Evolutionary conservation across 2,888 invertebrate genomes (phyloP), one percentile per base, ranked within the genome.

Genomic region (Notodonta ziczac): DNA sequence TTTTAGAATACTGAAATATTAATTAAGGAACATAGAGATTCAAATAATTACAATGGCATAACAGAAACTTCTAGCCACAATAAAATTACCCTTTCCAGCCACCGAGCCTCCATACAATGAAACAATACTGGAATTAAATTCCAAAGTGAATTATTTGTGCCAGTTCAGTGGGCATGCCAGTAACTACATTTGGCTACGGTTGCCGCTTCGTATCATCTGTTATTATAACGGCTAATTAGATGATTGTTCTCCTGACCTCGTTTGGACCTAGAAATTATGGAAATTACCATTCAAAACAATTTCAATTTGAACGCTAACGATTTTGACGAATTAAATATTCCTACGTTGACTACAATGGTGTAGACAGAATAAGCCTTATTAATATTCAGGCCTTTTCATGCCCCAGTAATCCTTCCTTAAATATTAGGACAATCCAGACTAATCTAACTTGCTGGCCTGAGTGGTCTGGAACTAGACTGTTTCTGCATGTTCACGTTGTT

Each of bases 181-280:
- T 54, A 53, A 62, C 50, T 63, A 35, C 42, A 70, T 66, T 63
- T 14, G 24, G 42, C 44, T 44, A 24, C 35, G 32, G 32, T 35
- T 32, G 59, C 46, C 51, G 16, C 59, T 71, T 62, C 65, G n/a
- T 51, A 51, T 35, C 35, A 62, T 74, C 44, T 14, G 52, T 61
- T 63, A 60, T 63, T 66, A 62, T 53, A 55, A 58, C 44, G 52
- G 42, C 50, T 59, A 60, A 63, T 64, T 60, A 63, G 24, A 0
- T 48, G 44, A 66, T 70, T 65, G 53, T 56, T 57, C 35, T 59
- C 9, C 56, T 56, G 32, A 66, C 7, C 40, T 39, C 10, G 24
- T 8, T 10, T 39, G 57, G 16, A 46, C 60, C 16, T 54, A 44
- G 42, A 50, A 50, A 8, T 14, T 14, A 1, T 14, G 48, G n/a